Conservation (phyloP, 2,113 vertebrate species). For the Oplegnathus fasciatus region DNA sequence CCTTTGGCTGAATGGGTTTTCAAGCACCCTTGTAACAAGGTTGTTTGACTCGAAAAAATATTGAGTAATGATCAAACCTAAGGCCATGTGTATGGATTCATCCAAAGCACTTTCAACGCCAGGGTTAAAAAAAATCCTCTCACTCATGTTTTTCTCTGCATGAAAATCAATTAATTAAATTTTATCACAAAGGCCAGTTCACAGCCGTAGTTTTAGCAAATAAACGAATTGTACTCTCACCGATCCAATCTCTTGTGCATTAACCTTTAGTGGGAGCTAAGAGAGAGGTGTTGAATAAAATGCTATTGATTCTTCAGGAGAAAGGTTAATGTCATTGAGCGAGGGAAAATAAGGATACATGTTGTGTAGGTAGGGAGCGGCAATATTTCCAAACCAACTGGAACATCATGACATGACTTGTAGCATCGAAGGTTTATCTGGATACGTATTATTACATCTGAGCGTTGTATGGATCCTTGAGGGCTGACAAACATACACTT, state of each 20-base stretch:
- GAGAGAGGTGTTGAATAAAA: conserved; percentile 64
- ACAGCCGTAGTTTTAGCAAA: conserved; percentile 27
- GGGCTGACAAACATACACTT: not conserved
- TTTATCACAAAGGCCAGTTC: conserved; percentile 48
- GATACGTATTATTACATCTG: not conserved
- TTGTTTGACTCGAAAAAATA: conserved; percentile 52
- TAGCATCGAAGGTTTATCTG: not conserved
- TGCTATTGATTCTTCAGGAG: conserved; percentile 63
- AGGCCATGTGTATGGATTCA: conserved; percentile 37
- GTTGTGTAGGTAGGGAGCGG: conserved; percentile 6
- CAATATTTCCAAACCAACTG: not conserved
- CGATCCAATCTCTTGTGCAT: conserved; percentile 55
- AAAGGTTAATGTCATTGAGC: conserved; percentile 68
- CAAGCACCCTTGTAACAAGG: conserved; percentile 54
- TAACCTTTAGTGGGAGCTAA: conserved; percentile 67
- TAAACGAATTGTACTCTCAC: conserved; percentile 51
- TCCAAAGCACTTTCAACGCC: conserved; percentile 28
- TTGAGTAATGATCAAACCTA: conserved; percentile 42
- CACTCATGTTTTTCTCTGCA: not conserved
- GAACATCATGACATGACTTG: not conserved
- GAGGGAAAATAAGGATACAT: conserved; percentile 27
- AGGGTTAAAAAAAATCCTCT: conserved; percentile 27
- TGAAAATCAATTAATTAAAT: conserved; percentile 53
- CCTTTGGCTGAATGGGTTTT: conserved; percentile 55
- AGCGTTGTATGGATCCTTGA: not conserved